Evolutionary conservation across 2,113 vertebrate species (phyloP).

Genomic region (Daphoenositta chrysoptera): DNA sequence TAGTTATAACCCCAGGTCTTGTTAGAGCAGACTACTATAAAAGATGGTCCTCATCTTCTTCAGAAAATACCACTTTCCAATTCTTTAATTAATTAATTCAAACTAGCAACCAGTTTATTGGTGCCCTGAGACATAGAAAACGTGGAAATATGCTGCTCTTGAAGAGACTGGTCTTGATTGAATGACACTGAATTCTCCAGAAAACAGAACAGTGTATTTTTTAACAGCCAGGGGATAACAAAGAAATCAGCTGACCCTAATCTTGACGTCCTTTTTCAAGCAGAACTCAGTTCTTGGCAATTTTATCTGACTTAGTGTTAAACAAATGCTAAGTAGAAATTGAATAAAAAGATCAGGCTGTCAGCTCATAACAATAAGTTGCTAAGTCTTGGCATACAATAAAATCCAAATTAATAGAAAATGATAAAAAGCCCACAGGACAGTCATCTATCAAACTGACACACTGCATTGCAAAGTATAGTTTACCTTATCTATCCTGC

Average conservation of each 20-base stretch:
- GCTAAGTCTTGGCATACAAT: neutral
- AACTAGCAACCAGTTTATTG: neutral
- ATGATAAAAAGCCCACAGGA: neutral
- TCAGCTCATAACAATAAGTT: neutral
- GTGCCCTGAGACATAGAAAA: neutral
- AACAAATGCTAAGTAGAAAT: neutral
- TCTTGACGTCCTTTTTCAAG: neutral
- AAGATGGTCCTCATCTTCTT: neutral
- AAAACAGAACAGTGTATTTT: neutral
- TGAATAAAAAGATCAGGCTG: neutral
- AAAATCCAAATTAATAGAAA: slow-evolving; percentile 32
- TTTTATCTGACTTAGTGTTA: neutral
- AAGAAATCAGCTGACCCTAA: neutral
- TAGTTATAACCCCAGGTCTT: neutral
- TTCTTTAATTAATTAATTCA: neutral
- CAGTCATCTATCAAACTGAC: neutral
- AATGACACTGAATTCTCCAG: neutral
- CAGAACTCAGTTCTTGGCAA: neutral
- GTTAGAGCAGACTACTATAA: neutral
- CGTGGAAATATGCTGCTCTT: neutral
- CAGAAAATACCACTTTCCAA: neutral
- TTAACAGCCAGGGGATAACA: neutral
- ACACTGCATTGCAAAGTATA: neutral
- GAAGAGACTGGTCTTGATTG: neutral
- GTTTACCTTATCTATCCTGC: neutral